Evolutionary conservation across 1,140 invertebrate species (phyloP), one percentile per base, ranked within the genome.

Genomic region (Dendroctonus ponderosae): DNA sequence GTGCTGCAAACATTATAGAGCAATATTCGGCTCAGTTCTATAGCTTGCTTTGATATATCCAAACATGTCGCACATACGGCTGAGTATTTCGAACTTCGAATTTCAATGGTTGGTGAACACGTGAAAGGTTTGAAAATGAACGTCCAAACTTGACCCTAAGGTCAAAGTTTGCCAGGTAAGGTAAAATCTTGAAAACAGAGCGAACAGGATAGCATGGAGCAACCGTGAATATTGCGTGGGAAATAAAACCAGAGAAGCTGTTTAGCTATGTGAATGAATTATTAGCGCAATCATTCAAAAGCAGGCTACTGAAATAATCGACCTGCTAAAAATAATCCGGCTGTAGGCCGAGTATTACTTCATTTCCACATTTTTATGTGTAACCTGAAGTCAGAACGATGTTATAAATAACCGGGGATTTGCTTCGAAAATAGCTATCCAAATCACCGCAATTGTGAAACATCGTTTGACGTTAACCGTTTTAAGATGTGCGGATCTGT

Each of bases 151-250:
- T 46, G 2, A 46, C 8, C 50, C 37, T 7, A 42, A 57, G 53
- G 53, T 57, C 42, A 59, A 46, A 59, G 41, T 42, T 59, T 59
- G 41, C 44, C 57, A 59, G 57, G 57, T 59, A 46, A 59, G 57
- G 57, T 44, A 59, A 59, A 59, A 59, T 46, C 15, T 56, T 26
- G 57, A 59, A 59, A 59, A 59, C 57, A 59, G 57, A 38, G 11
- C 14, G 46, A 46, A 46, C 43, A 46, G 57, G 57, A 14, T 5
- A 59, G 5, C 11, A 56, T 56, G 26, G 26, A 26, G 26, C 26
- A 26, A 26, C 26, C 26, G 26, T 26, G 26, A 1, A 26, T 26
- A 26, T 26, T 26, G 26, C 1, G 26, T 26, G 26, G 26, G 26
- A 26, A 26, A 26, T 26, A 26, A 26, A 26, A 26, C 3, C 26